Evolutionary conservation across 2,113 vertebrate genomes (phyloP).

Genomic region (Paracanthobrama guichenoti): DNA sequence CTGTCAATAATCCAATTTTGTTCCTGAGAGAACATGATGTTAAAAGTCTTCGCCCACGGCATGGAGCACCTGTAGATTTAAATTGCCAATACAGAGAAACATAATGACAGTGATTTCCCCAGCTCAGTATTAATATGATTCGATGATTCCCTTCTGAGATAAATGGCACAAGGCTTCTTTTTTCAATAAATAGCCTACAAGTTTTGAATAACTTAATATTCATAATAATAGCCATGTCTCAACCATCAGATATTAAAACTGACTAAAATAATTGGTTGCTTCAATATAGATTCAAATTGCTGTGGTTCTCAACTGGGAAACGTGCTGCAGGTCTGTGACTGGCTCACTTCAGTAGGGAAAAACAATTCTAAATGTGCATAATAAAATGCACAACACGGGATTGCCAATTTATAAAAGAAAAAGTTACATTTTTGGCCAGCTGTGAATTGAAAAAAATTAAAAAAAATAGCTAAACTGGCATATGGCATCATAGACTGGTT

Average conservation of each 20-base stretch:
- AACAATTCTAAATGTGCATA: not conserved
- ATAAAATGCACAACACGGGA: not conserved
- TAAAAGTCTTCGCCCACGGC: not conserved
- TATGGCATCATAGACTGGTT: not conserved
- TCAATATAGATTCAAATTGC: not conserved
- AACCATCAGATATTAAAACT: not conserved
- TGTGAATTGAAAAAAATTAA: not conserved
- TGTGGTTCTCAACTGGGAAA: not conserved
- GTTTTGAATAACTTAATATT: not conserved
- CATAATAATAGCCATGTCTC: too few species aligned
- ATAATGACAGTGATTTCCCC: conserved; percentile 16
- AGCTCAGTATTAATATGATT: not conserved
- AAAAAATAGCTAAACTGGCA: not conserved
- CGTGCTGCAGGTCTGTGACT: not conserved
- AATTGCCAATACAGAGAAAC: conserved; percentile 1
- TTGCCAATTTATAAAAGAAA: not conserved
- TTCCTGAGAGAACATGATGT: not conserved
- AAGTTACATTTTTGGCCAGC: not conserved
- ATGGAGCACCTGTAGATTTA: not conserved
- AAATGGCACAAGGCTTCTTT: not conserved
- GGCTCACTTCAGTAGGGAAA: not conserved
- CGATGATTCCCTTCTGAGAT: not conserved
- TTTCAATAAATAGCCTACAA: not conserved
- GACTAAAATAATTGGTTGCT: not conserved
- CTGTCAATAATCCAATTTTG: not conserved